Base-by-base conservation (phyloP, 2,113 vertebrate species). In the Halichoeres trimaculatus region DNA sequence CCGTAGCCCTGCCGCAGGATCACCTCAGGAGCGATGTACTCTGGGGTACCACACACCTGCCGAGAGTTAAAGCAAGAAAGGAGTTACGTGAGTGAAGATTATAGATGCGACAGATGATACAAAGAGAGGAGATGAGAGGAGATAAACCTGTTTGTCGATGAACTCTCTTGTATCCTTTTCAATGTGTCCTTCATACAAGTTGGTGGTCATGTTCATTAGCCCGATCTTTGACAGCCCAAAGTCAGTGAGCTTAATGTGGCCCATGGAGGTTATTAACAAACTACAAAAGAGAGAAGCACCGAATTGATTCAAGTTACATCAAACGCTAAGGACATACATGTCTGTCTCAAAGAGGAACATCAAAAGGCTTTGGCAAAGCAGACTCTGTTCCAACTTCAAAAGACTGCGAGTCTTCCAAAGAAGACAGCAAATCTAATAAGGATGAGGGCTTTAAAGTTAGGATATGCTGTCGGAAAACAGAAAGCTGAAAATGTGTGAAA, bases 151-250 rank as follows among this genome's bases (percentile, higher is more conserved):
- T 86, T 99, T 98, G 90, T 99, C 97, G 38, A 98, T 92, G 58
- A 99, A 99, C 88, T 99, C 96, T 41, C 95, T 90, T 0, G 97
- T 96, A 61, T 97, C 97, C 89, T 98, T 97, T 90, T 98, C 97
- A 16, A 98, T 96, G 61, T 98, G 97, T 17, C 95, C 97, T 70
- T 99, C 97, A 0, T 99, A 99, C 65, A 99, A 93, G 87, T 98
- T 99, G 0, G 97, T 98, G 63, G 97, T 97, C 95, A 99, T 96
- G 91, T 96, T 98, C 97, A 98, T 98, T 45, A 99, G 93, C 24
- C 97, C 97, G 0, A 99, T 97, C 91, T 98, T 98, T 0, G 97
- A 99, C 63, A 99, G 93, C 13, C 97, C 97, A 0, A 99, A 99
- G 91, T 98, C 97, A 0, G 97, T 98, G 71, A 98, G 95, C 89